Evolutionary conservation across 92 coral and sea anemone species (phyloP), one percentile per base, ranked within the genome.

Genomic region (Actinernus sp.): DNA sequence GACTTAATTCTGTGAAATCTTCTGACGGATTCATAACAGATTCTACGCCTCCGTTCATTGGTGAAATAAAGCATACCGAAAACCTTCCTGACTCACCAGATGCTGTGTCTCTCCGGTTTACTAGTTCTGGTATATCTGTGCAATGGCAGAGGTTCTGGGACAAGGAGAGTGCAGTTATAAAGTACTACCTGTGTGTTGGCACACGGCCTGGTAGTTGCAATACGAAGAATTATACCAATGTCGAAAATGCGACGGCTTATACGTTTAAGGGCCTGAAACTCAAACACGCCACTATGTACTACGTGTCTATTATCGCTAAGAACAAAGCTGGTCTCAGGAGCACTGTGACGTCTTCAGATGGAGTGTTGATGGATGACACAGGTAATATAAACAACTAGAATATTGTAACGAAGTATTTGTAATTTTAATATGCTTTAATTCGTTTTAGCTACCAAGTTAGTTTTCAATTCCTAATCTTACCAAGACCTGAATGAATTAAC

Each of bases 61-160:
- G 98, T 2, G 82, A 79, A 0, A 29, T 94, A 30, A 18, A 51
- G 4, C 85, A 86, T 46, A 82, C 63, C 31, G 89, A 74, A 19
- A 75, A 61, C 58, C 24, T 49, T 10, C 74, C 89, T 21, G 41
- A 36, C 5, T 34, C 55, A 37, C 56, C 61, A 1, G 62, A 74
- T 4, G 90, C 70, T 9, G 31, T n/a, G 13, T 23, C 49, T 7
- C 56, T 58, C 38, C 29, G 36, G 29, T 94, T 94, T 49, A 85
- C 93, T 1, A 58, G 83, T 51, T 80, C 98, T 12, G 78, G 26
- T 39, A 56, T 94, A 22, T 68, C 73, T 2, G 95, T 84, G 1
- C 47, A 60, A 25, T 94, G 95, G 97, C 43, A 58, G 17, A 95
- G 98, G 11, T 94, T 94, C 69, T 63, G 86, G 74, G 98, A 94